Evolutionary conservation across 1,140 invertebrate genomes (phyloP), one percentile per base, ranked within the genome.

Genomic region (Camponotus vicinus): DNA sequence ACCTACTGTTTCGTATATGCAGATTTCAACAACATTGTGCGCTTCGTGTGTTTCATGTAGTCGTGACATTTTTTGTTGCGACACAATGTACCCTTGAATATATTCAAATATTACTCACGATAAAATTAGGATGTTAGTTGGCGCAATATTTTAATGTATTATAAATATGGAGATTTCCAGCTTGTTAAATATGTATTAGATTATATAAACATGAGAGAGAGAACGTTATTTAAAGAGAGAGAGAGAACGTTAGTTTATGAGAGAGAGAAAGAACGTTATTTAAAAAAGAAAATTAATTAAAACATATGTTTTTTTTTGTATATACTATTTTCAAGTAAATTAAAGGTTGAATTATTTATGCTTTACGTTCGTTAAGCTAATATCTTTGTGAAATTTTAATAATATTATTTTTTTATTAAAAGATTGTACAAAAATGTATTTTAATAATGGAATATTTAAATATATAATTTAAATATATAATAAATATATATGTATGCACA

Each of bases 71-170:
- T 45, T 45, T 82, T 55, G 18, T 63, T 2, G 67, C 27, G 55
- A 3, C 3, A 71, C 55, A 13, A 61, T 71, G 52, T 70, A 82
- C 27, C 21, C 55, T 42, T n/a, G 42, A 71, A 82, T 71, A 42
- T 55, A 71, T 82, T 82, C 52, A 61, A 71, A 55, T 82, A 82
- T 59, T 45, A 57, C 67, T 18, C 42, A 15, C 52, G 55, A 71
- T 37, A 34, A 52, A 71, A 82, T 82, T 61, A 61, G 79, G 27
- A 37, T 40, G 67, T 61, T 71, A 37, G 66, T 82, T 71, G 78
- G 34, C 32, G 27, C 67, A 71, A 61, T 61, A 55, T 18, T 70
- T 80, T 80, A 55, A 79, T 9, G 40, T 61, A n/a, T n/a, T n/a
- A n/a, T n/a, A 61, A 73, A 82, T 61, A 61, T 82, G 67, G 34